Evolutionary conservation across 1,140 invertebrate species (phyloP), one percentile per base, ranked within the genome.

Genomic region (Oryctes rhinoceros): DNA sequence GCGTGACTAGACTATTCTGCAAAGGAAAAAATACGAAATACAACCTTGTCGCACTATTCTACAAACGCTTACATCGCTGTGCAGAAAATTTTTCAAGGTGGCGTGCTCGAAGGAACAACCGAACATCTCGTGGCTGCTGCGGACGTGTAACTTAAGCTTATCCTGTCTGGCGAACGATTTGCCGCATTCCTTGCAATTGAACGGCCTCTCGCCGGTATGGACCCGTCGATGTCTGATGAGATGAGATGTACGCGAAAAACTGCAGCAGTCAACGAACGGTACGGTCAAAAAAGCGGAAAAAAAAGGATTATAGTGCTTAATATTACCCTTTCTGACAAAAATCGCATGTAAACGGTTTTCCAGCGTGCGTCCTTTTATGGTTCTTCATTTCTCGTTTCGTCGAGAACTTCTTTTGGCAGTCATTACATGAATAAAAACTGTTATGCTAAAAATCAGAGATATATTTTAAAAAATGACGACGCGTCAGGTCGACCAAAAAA

Each of bases 171-270:
- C 91, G 87, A 96, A 96, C 83, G 91, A 89, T 78, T 93, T 91
- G 3, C 91, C 89, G 85, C 92, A 92, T n/a, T 89, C 83, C 35
- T 86, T 87, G 78, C 92, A 92, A 7, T 87, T 86, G 83, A 90
- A 92, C 0, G 91, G 91, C 79, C 90, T 88, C 79, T 91, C 89
- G 0, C 91, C 92, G 1, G 90, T 91, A 82, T 92, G 92, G 11
- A 91, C 89, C 48, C 94, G 89, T 78, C 94, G 88, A 85, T 96
- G 94, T 77, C 94, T 90, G 44, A 94, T 91, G 2, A 95, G 88
- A 84, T 95, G 95, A 77, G 93, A 93, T n/a, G 91, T 92, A 79
- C 90, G 84, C 0, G 90, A 90, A 76, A 91, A 91, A 20, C 90
- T 89, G 49, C 11, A 11, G 77, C 24, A 30, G 24, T 30, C 24